Percentiles rank a stretch among this genome's conserved stretches.
phyloP scores from a whole-genome alignment of 2,113 vertebrate species.

The Ophiodon elongatus region DNA sequence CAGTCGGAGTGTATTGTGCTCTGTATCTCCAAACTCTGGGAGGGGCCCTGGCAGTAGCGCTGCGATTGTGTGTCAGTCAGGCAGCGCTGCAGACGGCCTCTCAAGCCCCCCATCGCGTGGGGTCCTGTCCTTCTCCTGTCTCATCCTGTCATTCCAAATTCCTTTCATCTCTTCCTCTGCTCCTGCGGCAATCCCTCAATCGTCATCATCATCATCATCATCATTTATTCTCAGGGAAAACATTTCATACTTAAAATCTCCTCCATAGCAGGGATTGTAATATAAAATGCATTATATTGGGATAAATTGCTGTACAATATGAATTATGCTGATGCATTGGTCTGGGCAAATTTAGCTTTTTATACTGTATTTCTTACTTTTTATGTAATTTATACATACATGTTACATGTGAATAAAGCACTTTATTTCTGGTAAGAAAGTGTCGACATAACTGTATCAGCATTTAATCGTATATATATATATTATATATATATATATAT shows the following conservation, averaged over 20 bases:
- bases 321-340: not conserved
- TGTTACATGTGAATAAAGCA: not conserved
- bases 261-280: constrained; percentile 6
- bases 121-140: constrained; percentile 74
- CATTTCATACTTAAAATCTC: constrained; percentile 17
- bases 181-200: constrained; percentile 60
- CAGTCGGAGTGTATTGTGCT: constrained; percentile 36
- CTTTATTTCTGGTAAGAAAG: not conserved
- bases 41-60: constrained; percentile 63
- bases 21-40: constrained; percentile 54
- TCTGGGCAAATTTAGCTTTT: not conserved
- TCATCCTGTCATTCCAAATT: constrained; percentile 69
- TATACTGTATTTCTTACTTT: not conserved
- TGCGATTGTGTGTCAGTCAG: constrained; percentile 73
- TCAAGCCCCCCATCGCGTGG: constrained; percentile 65
- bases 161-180: constrained; percentile 74
- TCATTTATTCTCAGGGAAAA: constrained; percentile 49
- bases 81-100: constrained; percentile 69
- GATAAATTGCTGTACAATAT: not conserved
- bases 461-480: not conserved
- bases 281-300: not conserved
- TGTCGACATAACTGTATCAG: not conserved
- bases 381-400: not conserved
- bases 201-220: constrained; percentile 49
- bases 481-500: not conserved